Evolutionary conservation across 64 coral and sea anemone species (phyloP), one percentile per base, ranked within the genome.

Genomic region (Stylophora pistillata): DNA sequence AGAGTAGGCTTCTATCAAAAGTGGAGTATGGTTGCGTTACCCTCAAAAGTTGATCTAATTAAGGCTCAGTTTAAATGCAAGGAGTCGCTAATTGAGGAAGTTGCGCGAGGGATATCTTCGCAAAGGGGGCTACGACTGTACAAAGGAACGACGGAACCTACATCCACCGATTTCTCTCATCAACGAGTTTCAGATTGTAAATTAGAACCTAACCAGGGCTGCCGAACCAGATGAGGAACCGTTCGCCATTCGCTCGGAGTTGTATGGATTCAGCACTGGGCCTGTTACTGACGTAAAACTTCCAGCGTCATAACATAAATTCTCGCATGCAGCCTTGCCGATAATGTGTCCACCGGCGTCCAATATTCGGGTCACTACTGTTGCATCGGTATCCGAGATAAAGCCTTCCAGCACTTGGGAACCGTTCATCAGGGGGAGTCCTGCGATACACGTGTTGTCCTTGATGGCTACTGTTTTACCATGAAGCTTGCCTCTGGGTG

Each of bases 141-240:
- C 37, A 41, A 41, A 2, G 37, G 37, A 6, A 41, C 37, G 37
- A 41, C 37, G 37, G 2, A 2, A 41, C 37, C 37, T 41, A 41
- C 37, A 41, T 41, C 37, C 12, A 34, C 71, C 12, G 25, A 34
- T n/a, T 73, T 27, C 58, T 1, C 12, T 59, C 12, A 15, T 15
- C 17, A 18, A 59, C 12, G 58, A 59, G 10, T 59, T 59, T 59
- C 17, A 59, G 37, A 59, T 59, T 59, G 2, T 59, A 13, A 21
- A 79, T 18, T 16, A 23, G 30, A 18, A 33, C 32, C 94, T 17
- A 66, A 98, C 95, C 88, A 98, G 61, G 23, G 76, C 95, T 18
- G 95, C 95, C 12, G 62, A 93, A 71, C 95, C 95, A 16, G 88
- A 93, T 28, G 95, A 98, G 13, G 95, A 98, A 21, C 95, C 95